Conservation (phyloP, 1,140 invertebrate species). For the Trissolcus basalis region DNA sequence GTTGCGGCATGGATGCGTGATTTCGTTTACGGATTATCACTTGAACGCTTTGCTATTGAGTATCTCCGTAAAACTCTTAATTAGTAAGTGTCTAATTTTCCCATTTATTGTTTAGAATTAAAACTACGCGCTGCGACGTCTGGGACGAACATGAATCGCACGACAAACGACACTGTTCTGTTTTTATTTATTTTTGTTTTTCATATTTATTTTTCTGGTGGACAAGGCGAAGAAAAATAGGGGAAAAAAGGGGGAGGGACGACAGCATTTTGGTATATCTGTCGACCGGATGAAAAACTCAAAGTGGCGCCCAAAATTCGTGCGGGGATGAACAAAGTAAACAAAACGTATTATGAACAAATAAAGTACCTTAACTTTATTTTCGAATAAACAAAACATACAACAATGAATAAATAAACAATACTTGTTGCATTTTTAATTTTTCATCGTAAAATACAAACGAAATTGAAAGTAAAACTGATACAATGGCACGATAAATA, state of each 20-base stretch:
- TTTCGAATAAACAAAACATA: constrained; percentile 54
- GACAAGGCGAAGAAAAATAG: too few species aligned
- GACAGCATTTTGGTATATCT: too few species aligned
- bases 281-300: too few species aligned
- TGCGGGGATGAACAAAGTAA: constrained; percentile 13
- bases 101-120: constrained; percentile 50
- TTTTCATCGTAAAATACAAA: constrained; percentile 41
- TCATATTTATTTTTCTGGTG: too few species aligned
- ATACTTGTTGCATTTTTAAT: constrained; percentile 4
- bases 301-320: not conserved
- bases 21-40: constrained; percentile 58
- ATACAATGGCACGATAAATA: too few species aligned
- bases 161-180: too few species aligned
- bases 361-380: constrained; percentile 54
- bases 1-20: constrained; percentile 42
- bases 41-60: constrained; percentile 57
- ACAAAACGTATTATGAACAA: constrained; percentile 48
- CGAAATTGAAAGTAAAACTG: constrained; percentile 9
- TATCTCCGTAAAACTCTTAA: constrained; percentile 53
- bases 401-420: constrained; percentile 51
- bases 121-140: constrained; percentile 23
- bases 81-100: constrained; percentile 58
- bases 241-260: too few species aligned
- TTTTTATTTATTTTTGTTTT: too few species aligned
- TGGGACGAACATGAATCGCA: not conserved